phyloP scores from a whole-genome alignment of 2,797 vertebrate genomes.

The Argyrosomus regius region DNA sequence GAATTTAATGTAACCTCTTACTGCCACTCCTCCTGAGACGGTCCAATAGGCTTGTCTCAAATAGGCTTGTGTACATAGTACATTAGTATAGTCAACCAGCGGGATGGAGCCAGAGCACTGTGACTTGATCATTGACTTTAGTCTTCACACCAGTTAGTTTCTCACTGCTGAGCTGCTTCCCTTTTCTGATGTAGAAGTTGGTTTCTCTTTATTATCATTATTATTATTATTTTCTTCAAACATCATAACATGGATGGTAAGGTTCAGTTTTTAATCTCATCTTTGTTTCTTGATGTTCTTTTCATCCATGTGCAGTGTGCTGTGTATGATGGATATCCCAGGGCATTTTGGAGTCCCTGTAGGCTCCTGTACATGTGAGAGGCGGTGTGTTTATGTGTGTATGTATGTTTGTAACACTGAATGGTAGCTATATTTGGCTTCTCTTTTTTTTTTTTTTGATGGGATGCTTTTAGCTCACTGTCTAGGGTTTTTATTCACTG shows the following conservation, averaged over 20 bases:
- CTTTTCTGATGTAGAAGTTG: constrained; percentile 7
- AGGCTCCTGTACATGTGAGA: constrained; percentile 25
- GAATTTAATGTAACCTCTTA: constrained; percentile 21
- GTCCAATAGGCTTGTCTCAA: constrained; percentile 52
- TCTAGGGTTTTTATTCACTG: constrained; percentile 18
- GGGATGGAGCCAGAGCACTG: constrained; percentile 37
- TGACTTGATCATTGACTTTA: constrained; percentile 34
- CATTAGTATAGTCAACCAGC: constrained; percentile 42
- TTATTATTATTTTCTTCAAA: background rate
- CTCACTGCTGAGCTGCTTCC: constrained; percentile 19
- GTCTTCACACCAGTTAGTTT: constrained; percentile 33
- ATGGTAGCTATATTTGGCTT: constrained; percentile 61
- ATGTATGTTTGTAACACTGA: constrained; percentile 42
- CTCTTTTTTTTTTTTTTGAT: constrained; percentile 31
- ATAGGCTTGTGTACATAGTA: constrained; percentile 42
- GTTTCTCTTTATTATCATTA: background rate
- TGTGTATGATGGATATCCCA: constrained; percentile 42
- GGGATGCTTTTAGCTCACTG: constrained; percentile 27
- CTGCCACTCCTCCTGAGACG: constrained; percentile 61
- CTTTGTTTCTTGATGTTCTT: constrained; percentile 40
- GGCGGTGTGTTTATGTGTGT: constrained; percentile 36
- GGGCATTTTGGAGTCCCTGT: constrained; percentile 25
- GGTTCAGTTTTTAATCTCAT: constrained; percentile 34
- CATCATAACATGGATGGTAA: constrained; percentile 50
- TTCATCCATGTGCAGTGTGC: constrained; percentile 36